Evolutionary conservation across 2,113 vertebrate species (phyloP).

Genomic region (Thunnus maccoyii): DNA sequence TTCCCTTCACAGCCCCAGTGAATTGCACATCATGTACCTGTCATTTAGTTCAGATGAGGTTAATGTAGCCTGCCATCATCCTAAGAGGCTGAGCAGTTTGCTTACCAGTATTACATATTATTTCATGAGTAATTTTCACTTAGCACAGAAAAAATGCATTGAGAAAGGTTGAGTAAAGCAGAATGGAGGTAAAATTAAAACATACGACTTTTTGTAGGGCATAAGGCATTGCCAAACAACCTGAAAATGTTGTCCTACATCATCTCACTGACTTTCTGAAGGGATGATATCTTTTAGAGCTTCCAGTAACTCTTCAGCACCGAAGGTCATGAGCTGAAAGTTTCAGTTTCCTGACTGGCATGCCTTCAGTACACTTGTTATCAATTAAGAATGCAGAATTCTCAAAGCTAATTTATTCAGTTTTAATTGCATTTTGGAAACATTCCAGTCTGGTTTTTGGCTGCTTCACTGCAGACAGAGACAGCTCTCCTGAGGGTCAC

Average conservation of each 20-base stretch:
- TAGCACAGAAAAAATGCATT: constrained; percentile 11
- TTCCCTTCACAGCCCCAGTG: neutral
- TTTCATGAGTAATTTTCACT: constrained; percentile 42
- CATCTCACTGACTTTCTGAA: neutral
- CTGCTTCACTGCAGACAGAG: neutral
- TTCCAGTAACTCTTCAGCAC: neutral
- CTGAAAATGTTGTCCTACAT: constrained; percentile 16
- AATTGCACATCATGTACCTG: constrained; percentile 24
- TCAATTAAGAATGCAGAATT: constrained; percentile 6
- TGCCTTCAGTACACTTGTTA: neutral
- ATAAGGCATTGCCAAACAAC: neutral
- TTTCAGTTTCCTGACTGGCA: neutral
- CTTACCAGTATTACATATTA: neutral
- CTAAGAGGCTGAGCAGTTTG: constrained; percentile 10
- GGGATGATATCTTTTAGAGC: neutral
- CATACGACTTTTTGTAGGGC: neutral
- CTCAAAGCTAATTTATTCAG: constrained; percentile 29
- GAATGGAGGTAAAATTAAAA: neutral
- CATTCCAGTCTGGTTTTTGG: constrained; percentile 1
- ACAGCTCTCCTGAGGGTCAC: neutral
- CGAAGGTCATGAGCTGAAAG: neutral
- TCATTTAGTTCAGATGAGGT: neutral
- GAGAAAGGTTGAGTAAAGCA: constrained; percentile 3
- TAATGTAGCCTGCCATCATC: constrained; percentile 12
- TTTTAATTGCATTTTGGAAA: constrained; percentile 21